A percentile compares a stretch with the other conserved stretches of the same genome.
Evolutionary conservation across 2,888 invertebrate species (phyloP).

Genomic region (Colostygia pectinataria): DNA sequence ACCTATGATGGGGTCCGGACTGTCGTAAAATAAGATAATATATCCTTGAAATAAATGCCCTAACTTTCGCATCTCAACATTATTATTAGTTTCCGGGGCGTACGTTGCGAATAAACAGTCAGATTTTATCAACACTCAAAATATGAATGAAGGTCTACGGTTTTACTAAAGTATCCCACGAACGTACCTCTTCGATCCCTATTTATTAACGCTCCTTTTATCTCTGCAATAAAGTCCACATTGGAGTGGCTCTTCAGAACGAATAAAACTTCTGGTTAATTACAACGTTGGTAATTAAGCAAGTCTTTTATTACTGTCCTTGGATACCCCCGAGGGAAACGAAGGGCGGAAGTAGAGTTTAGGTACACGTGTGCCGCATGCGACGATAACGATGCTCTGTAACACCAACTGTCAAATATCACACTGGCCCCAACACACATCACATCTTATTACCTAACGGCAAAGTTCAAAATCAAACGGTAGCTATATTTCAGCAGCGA

Average conservation of each 20-base stretch:
- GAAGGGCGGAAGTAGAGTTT: constrained; percentile 72
- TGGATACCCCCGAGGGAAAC: constrained; percentile 63
- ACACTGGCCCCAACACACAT: constrained; percentile 21
- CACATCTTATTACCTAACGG: constrained; percentile 21
- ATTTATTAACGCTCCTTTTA: constrained; percentile 20
- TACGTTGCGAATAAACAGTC: constrained; percentile 21
- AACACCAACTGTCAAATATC: constrained; percentile 41
- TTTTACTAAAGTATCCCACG: constrained; percentile 26
- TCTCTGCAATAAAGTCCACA: constrained; percentile 31
- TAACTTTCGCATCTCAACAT: too few relatives aligned
- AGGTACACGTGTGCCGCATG: constrained; percentile 71
- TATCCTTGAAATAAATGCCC: too few relatives aligned
- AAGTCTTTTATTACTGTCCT: constrained; percentile 69
- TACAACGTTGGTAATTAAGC: constrained; percentile 61
- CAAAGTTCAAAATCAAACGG: constrained; percentile 35
- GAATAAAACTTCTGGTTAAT: constrained; percentile 54
- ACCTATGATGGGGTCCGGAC: too few relatives aligned
- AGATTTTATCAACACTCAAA: constrained; percentile 24
- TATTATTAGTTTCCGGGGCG: constrained; percentile 15
- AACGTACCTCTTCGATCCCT: constrained; percentile 12
- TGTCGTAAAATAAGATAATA: too few relatives aligned
- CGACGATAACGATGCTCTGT: constrained; percentile 59
- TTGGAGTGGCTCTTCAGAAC: constrained; percentile 31
- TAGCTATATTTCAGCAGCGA: constrained; percentile 20
- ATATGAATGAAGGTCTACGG: constrained; percentile 21